phyloP scores from a whole-genome alignment of 2,113 vertebrate genomes.

The Lepidothrix coronata region DNA sequence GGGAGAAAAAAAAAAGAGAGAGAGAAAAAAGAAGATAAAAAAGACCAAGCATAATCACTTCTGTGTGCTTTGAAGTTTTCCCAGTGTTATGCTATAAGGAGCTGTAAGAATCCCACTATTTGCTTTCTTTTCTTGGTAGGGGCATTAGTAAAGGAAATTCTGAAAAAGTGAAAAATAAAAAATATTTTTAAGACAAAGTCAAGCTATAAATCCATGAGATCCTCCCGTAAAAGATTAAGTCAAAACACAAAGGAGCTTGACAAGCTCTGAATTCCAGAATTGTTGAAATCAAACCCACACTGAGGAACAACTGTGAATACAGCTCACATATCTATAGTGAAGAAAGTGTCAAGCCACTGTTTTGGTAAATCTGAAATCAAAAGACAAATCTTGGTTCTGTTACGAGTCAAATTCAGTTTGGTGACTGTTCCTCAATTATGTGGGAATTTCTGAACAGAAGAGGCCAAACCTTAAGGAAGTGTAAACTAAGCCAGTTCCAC shows the following conservation, averaged over 20 bases:
- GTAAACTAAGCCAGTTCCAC: background rate
- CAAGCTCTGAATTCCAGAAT: slow-evolving; percentile 20
- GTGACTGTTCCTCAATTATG: background rate
- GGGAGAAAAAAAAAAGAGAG: accelerated
- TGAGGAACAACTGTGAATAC: background rate
- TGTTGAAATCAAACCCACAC: background rate
- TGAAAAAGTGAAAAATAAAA: background rate
- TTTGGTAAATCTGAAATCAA: slow-evolving; percentile 7
- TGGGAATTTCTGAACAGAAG: background rate
- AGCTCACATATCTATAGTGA: background rate
- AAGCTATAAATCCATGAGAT: background rate
- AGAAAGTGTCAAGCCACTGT: background rate
- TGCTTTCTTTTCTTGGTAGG: background rate
- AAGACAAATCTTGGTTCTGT: slow-evolving; percentile 19
- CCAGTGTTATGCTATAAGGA: background rate
- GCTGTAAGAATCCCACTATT: background rate
- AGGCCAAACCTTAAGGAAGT: background rate
- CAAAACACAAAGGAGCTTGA: slow-evolving; percentile 3
- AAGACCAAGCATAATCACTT: background rate
- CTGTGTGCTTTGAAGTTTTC: background rate
- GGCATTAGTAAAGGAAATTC: background rate
- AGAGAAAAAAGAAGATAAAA: background rate
- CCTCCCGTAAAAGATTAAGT: slow-evolving; percentile 6
- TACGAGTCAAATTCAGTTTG: background rate
- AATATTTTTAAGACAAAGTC: background rate